phyloP scores from a whole-genome alignment of 2,113 vertebrate species.

The Pyxicephalus adspersus region DNA sequence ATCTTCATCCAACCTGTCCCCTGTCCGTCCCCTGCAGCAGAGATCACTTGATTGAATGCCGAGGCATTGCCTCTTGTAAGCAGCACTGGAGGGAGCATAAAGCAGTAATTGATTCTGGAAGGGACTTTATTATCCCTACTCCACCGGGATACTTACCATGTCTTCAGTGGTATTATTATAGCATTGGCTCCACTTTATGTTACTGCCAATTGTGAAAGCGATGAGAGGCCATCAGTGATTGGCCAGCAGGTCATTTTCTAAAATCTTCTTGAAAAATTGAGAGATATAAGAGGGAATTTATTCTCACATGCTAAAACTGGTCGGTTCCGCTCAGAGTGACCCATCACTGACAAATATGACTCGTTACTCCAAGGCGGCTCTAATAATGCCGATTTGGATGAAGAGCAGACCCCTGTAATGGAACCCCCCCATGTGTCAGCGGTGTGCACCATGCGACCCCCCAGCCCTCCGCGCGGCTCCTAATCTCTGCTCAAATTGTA shows the following conservation, averaged over 20 bases:
- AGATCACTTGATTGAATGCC: no score
- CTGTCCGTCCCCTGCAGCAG: no score
- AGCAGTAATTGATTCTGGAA: no score
- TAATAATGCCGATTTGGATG: neutral
- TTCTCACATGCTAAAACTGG: neutral
- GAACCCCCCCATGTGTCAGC: neutral
- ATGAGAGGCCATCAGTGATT: neutral
- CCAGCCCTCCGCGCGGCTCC: conserved; percentile 63
- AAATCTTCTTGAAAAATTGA: neutral
- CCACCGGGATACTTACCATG: no score
- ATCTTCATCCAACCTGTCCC: no score
- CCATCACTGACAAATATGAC: no score
- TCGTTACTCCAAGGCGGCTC: neutral
- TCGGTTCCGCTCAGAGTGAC: neutral
- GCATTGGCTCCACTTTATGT: no score
- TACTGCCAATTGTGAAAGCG: neutral
- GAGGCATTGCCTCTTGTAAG: no score
- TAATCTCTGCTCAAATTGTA: conserved; percentile 74
- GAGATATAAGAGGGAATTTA: neutral
- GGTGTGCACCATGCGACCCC: conserved; percentile 64
- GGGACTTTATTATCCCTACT: no score
- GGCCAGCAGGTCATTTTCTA: neutral
- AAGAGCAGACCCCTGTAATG: neutral
- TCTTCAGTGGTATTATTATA: no score
- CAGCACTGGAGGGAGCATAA: no score